Conservation (phyloP, 2,797 vertebrate species). For the Microtus californicus region DNA sequence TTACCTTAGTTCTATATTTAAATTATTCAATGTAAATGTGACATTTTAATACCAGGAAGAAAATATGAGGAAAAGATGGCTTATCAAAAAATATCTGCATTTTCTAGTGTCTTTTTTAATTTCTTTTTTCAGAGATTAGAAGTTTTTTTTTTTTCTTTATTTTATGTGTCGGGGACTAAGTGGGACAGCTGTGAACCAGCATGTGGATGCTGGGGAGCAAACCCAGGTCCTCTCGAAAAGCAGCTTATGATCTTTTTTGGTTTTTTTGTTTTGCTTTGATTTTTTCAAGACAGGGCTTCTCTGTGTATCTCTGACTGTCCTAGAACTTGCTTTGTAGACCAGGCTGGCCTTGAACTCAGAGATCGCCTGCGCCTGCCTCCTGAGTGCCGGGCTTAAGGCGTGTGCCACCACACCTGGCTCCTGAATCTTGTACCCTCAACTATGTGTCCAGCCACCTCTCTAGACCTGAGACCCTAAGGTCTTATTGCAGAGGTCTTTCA, state of each 20-base stretch:
- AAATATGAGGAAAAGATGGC: neutral
- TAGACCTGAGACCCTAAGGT: neutral
- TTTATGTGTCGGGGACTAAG: too few relatives aligned
- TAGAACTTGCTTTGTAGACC: neutral
- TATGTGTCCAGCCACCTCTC: neutral
- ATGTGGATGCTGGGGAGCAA: neutral
- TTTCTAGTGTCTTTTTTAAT: neutral
- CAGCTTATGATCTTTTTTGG: neutral
- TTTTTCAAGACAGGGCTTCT: neutral
- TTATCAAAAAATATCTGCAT: neutral
- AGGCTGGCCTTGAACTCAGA: neutral
- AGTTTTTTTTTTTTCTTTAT: neutral
- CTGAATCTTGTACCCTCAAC: neutral
- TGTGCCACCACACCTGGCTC: fast-evolving
- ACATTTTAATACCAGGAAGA: neutral
- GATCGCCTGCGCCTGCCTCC: neutral
- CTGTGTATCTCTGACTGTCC: neutral
- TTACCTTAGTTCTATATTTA: neutral
- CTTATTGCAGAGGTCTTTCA: neutral
- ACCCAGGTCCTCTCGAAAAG: neutral
- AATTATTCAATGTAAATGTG: neutral
- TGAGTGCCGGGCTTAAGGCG: neutral
- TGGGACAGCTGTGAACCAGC: neutral
- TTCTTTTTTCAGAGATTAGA: neutral
- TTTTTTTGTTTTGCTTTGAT: neutral